phyloP scores from a whole-genome alignment of 2,888 invertebrate species.

The Trissolcus brochymenae region DNA sequence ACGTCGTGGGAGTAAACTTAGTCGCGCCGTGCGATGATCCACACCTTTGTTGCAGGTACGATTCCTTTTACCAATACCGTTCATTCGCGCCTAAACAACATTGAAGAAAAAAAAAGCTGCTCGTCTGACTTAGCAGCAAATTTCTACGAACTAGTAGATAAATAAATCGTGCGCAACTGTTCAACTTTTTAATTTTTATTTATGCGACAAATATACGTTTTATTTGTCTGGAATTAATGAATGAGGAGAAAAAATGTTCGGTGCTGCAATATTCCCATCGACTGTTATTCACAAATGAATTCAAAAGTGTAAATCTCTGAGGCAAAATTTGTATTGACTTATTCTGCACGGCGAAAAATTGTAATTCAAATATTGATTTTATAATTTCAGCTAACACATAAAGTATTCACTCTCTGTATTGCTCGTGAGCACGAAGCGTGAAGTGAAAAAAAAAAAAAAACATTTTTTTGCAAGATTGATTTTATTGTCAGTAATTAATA shows the following conservation, averaged over 20 bases:
- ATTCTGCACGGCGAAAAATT: neutral
- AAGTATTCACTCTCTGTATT: neutral
- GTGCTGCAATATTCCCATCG: no score
- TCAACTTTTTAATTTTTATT: no score
- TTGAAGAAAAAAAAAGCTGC: constrained; percentile 4
- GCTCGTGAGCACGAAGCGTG: constrained; percentile 11
- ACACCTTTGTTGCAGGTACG: constrained; percentile 41
- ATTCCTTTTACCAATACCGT: constrained; percentile 33
- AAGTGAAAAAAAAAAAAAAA: constrained; percentile 7
- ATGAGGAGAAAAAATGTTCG: no score
- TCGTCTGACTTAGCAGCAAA: constrained; percentile 1
- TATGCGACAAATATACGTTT: no score
- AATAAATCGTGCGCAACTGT: constrained; percentile 4
- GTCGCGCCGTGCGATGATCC: constrained; percentile 53
- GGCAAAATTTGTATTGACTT: neutral
- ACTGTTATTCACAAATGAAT: no score
- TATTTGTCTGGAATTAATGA: no score
- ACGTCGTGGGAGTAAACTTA: constrained; percentile 54
- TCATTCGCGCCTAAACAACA: constrained; percentile 12
- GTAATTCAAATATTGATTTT: no score
- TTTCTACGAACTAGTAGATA: neutral
- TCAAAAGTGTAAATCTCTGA: neutral
- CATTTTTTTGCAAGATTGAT: constrained; percentile 2
- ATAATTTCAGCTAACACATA: no score
- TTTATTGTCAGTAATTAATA: constrained; percentile 8